Conservation (phyloP, 2,797 vertebrate species). For the Lateolabrax maculatus region DNA sequence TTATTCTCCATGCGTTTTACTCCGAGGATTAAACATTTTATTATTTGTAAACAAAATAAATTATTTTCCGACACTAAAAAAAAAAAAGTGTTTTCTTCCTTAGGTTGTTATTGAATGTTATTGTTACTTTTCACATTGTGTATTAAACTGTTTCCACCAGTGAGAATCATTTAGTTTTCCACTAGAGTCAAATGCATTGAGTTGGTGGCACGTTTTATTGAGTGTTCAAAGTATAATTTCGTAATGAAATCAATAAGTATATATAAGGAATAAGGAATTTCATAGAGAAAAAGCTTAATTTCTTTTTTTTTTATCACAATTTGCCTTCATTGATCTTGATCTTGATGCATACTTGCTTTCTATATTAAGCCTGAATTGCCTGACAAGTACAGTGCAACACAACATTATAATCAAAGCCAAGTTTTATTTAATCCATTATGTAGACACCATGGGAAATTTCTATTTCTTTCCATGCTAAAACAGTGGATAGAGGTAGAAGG, state of each 20-base stretch:
- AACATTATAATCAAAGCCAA: constrained; percentile 64
- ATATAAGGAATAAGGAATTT: too few species aligned
- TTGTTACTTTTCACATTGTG: neutral
- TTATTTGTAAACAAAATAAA: neutral
- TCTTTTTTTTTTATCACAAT: neutral
- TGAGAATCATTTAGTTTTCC: neutral
- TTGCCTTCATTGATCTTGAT: neutral
- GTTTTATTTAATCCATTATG: constrained; percentile 73
- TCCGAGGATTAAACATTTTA: neutral
- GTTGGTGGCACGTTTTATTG: neutral
- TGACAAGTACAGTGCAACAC: constrained; percentile 55
- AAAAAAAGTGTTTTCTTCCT: neutral
- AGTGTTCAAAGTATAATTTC: neutral
- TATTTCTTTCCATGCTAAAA: constrained; percentile 69
- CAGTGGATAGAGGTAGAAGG: constrained; percentile 75
- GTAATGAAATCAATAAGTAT: neutral
- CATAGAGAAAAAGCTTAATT: too few species aligned
- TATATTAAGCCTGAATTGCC: neutral
- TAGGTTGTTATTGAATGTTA: too few species aligned
- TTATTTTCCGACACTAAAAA: neutral
- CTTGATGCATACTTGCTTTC: neutral
- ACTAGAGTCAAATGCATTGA: neutral
- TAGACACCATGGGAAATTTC: constrained; percentile 66
- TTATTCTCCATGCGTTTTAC: rapidly evolving
- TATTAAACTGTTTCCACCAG: neutral